Conservation (phyloP, 2,797 vertebrate genomes). For the Gymnocypris eckloni region DNA sequence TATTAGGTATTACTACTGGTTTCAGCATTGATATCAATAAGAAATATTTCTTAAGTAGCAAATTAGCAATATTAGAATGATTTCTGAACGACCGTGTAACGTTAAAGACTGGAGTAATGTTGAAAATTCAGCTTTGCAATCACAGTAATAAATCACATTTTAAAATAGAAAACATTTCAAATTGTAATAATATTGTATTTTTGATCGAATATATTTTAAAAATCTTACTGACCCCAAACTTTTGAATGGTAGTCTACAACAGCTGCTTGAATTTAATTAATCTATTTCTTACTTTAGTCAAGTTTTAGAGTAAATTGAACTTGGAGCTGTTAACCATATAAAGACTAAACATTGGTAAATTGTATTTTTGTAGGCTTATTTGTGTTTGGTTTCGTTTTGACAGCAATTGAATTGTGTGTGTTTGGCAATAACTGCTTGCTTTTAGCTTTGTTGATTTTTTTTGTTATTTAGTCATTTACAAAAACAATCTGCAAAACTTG, state of each 20-base stretch:
- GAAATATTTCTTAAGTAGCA: neutral
- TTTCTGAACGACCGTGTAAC: neutral
- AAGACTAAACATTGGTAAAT: neutral
- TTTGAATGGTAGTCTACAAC: neutral
- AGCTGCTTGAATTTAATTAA: too few relatives aligned
- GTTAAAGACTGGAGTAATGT: neutral
- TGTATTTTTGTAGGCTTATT: neutral
- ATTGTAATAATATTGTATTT: neutral
- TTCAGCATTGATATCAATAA: neutral
- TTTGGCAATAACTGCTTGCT: neutral
- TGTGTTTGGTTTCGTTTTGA: neutral
- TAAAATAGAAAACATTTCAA: neutral
- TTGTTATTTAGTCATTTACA: neutral
- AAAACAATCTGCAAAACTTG: neutral
- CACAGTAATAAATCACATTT: neutral
- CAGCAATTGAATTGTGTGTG: neutral
- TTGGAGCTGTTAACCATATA: neutral
- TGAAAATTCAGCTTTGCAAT: neutral
- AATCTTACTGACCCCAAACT: neutral
- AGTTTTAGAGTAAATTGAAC: too few relatives aligned
- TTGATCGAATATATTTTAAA: neutral
- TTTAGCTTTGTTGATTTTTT: constrained; percentile 4
- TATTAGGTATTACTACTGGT: neutral
- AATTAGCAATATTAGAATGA: neutral
- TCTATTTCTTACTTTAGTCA: too few relatives aligned